Evolutionary conservation across 2,888 invertebrate genomes (phyloP).

Genomic region (Dasysyrphus albostriatus): DNA sequence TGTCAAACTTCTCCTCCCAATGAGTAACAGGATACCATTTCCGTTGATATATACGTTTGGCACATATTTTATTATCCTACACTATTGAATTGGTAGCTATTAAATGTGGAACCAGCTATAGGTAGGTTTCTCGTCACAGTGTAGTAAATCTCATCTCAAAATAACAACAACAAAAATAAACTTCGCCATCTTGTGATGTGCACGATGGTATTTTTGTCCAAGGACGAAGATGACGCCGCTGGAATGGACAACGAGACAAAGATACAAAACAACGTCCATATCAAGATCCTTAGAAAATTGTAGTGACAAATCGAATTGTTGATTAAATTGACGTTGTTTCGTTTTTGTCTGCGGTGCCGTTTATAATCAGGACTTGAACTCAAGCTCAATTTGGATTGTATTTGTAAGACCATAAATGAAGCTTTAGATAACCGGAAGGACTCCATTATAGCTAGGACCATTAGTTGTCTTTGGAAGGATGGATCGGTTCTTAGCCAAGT

Average conservation of each 20-base stretch:
- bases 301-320: slow-evolving; percentile 65
- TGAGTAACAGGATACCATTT: slow-evolving; percentile 11
- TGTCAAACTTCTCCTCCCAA: slow-evolving; percentile 27
- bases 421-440: slow-evolving; percentile 49
- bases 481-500: slow-evolving; percentile 24
- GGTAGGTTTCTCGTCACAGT: no score
- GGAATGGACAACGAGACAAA: neutral
- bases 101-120: slow-evolving; percentile 48
- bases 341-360: neutral
- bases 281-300: slow-evolving; percentile 20
- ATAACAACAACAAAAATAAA: neutral
- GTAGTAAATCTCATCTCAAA: slow-evolving; percentile 30
- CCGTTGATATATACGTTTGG: slow-evolving; percentile 43
- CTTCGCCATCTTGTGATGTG: neutral
- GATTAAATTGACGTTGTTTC: slow-evolving; percentile 49
- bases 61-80: slow-evolving; percentile 47
- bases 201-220: slow-evolving; percentile 6
- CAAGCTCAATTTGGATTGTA: slow-evolving; percentile 37
- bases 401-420: slow-evolving; percentile 49
- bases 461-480: slow-evolving; percentile 44
- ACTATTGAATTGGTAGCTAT: slow-evolving; percentile 41
- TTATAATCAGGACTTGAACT: neutral
- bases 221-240: slow-evolving; percentile 17
- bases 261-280: slow-evolving; percentile 10
- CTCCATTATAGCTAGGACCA: slow-evolving; percentile 38